phyloP scores from a whole-genome alignment of 2,113 vertebrate species.

The Scophthalmus maximus region DNA sequence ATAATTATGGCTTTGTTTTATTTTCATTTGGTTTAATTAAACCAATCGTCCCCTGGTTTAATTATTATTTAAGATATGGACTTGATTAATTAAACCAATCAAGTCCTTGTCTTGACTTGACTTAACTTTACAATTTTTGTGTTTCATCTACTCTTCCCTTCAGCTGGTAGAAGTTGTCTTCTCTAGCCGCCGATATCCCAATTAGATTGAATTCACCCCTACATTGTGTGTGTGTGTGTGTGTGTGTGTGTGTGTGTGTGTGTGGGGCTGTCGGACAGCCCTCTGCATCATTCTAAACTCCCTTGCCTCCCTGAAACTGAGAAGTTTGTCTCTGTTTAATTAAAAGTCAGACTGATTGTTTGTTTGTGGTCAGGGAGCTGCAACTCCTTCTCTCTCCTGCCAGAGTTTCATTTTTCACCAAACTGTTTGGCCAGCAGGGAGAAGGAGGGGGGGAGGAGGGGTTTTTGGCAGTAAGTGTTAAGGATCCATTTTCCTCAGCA shows the following conservation, averaged over 20 bases:
- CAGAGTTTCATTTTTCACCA: slow-evolving; percentile 43
- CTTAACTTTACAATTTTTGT: too few species aligned
- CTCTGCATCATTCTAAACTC: slow-evolving; percentile 11
- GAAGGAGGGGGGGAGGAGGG: neutral
- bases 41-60: too few species aligned
- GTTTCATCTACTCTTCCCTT: too few species aligned
- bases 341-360: slow-evolving; percentile 45
- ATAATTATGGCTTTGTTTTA: too few species aligned
- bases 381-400: slow-evolving; percentile 8
- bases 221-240: neutral
- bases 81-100: too few species aligned
- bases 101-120: too few species aligned
- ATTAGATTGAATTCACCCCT: neutral
- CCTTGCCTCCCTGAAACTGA: neutral
- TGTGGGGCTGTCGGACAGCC: neutral
- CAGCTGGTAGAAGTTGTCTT: too few species aligned
- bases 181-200: too few species aligned
- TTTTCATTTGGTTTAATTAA: too few species aligned
- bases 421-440: slow-evolving; percentile 21
- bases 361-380: slow-evolving; percentile 26
- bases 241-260: neutral
- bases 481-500: slow-evolving; percentile 42
- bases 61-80: too few species aligned
- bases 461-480: slow-evolving; percentile 4
- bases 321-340: slow-evolving; percentile 35